These are phyloP conservation scores for Rhincodon typus DNA, from an alignment of 2,797 vertebrate genomes.

Conservation along the genomic window DNA sequence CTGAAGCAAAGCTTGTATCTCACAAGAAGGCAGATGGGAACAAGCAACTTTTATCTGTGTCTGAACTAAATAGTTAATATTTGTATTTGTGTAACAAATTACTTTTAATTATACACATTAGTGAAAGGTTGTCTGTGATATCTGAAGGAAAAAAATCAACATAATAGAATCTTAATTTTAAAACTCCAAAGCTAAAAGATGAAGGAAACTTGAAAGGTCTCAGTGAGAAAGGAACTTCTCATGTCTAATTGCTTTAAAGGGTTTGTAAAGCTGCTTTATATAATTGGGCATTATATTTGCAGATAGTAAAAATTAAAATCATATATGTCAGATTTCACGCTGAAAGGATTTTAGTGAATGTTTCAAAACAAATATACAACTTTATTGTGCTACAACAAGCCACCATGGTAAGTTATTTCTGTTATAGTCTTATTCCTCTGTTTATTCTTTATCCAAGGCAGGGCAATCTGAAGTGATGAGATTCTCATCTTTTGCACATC, in stretches of 20 bases:
- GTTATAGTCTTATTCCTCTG: not conserved
- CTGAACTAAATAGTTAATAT: slow-evolving; percentile 23
- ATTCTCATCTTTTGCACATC: not conserved
- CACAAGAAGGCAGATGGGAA: slow-evolving; percentile 26
- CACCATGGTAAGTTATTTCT: not conserved
- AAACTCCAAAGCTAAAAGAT: slow-evolving; percentile 5
- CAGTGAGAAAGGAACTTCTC: not conserved
- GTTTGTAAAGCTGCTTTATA: not conserved
- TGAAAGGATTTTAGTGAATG: not conserved
- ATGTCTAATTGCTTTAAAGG: slow-evolving; percentile 1
- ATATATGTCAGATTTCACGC: not conserved
- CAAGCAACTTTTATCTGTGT: slow-evolving; percentile 6
- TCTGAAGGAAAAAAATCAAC: not conserved
- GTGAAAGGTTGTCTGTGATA: slow-evolving; percentile 16
- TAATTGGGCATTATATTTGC: slow-evolving; percentile 25
- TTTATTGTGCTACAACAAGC: not conserved
- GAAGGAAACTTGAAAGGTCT: not conserved
- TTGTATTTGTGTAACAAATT: slow-evolving; percentile 25
- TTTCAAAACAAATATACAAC: not conserved
- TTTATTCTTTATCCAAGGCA: not conserved
- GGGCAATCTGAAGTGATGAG: not conserved
- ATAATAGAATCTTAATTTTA: not conserved
- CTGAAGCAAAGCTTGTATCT: slow-evolving; percentile 7
- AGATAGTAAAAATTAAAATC: not conserved
- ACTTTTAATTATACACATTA: slow-evolving; percentile 31